These are phyloP conservation scores for Ciconia nigra DNA, from an alignment of 2,797 vertebrate species.

Conservation along the genomic window DNA sequence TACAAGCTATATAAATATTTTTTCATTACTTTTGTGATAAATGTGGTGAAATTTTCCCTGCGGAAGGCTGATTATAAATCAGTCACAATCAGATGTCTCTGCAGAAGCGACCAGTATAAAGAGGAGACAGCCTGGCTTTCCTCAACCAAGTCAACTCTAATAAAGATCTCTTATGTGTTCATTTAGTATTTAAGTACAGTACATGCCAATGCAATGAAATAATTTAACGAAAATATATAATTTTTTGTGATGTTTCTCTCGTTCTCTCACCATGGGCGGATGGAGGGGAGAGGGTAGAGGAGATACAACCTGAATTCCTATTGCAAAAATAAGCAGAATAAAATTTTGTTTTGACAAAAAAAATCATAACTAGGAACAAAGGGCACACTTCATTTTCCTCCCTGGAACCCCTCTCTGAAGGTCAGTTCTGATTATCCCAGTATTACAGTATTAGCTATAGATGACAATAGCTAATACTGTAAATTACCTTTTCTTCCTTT, in stretches of 20 bases:
- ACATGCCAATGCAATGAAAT: not conserved
- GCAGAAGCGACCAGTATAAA: not conserved
- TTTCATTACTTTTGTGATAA: slow-evolving; percentile 16
- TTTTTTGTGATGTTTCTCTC: not conserved
- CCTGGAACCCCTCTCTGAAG: not conserved
- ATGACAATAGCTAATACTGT: not conserved
- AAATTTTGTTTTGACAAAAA: not conserved
- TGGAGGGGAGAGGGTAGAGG: not conserved
- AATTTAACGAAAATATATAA: not conserved
- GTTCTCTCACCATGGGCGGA: not conserved
- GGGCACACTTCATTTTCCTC: not conserved
- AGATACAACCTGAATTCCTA: not conserved
- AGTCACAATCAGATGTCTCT: not conserved
- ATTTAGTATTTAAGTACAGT: not conserved
- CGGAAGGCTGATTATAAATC: not conserved
- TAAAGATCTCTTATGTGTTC: not conserved
- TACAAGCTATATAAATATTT: not conserved
- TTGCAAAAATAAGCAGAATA: not conserved
- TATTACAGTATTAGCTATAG: not conserved
- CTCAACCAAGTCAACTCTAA: not conserved
- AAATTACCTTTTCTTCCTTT: not conserved
- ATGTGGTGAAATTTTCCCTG: not conserved
- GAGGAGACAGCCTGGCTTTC: not conserved
- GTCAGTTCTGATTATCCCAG: not conserved
- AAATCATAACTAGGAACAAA: not conserved